Conservation (phyloP, 2,797 vertebrate genomes). For the Pangasius macronema region DNA sequence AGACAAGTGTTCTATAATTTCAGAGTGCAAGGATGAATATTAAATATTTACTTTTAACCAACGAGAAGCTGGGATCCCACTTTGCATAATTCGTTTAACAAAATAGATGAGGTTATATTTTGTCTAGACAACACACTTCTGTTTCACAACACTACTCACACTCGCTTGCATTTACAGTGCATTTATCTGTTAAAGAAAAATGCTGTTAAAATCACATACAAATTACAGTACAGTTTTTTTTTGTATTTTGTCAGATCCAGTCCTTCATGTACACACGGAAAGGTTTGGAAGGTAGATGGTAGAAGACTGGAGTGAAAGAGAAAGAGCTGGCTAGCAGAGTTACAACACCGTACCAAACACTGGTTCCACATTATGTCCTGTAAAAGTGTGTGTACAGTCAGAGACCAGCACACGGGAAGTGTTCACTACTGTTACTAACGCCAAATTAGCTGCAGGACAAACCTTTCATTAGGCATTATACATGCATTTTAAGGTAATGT, state of each 20-base stretch:
- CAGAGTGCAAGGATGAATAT: constrained; percentile 81
- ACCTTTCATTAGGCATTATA: neutral
- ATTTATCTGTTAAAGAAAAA: neutral
- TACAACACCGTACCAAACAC: neutral
- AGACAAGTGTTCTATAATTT: constrained; percentile 84
- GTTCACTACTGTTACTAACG: neutral
- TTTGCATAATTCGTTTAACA: constrained; percentile 61
- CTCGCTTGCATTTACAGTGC: neutral
- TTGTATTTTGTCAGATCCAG: neutral
- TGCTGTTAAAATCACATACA: constrained; percentile 8
- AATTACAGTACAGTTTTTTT: constrained; percentile 6
- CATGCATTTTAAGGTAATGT: neutral
- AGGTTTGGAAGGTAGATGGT: neutral
- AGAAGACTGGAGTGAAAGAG: neutral
- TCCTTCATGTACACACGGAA: neutral
- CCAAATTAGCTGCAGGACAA: neutral
- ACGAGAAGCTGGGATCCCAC: constrained; percentile 51
- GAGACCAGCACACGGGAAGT: neutral
- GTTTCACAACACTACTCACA: constrained; percentile 39
- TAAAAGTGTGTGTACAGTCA: neutral
- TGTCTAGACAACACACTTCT: constrained; percentile 56
- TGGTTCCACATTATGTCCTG: neutral
- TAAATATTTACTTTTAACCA: constrained; percentile 64
- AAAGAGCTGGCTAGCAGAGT: neutral
- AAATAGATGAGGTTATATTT: constrained; percentile 58